Percentiles rank a stretch among this genome's conserved stretches.
Conservation (phyloP, 2,888 invertebrate species). For the Tridacna gigas region DNA sequence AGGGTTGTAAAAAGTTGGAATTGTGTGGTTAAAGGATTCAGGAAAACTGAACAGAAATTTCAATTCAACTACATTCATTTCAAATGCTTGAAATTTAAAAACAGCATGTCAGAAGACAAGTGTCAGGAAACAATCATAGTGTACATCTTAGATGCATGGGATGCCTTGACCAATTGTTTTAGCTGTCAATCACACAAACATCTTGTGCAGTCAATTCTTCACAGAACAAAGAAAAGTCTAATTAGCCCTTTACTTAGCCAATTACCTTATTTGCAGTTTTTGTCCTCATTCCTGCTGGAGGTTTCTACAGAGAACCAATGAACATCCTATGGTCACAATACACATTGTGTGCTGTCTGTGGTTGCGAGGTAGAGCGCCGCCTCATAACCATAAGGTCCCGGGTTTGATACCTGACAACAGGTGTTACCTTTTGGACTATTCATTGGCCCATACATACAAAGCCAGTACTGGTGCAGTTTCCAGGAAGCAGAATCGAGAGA, state of each 20-base stretch:
- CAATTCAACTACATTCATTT: background rate
- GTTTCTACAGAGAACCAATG: no score
- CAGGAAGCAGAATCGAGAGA: no score
- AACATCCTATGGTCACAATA: no score
- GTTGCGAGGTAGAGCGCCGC: no score
- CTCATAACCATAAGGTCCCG: no score
- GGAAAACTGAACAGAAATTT: background rate
- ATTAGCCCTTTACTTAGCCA: constrained; percentile 8
- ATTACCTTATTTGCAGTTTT: no score
- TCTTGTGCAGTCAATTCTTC: constrained; percentile 15
- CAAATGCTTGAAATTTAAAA: background rate
- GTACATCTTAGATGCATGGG: constrained; percentile 27
- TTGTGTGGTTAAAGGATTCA: background rate
- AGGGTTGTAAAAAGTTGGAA: background rate
- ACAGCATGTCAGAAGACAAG: background rate
- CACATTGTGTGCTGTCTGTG: no score
- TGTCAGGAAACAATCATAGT: constrained; percentile 9
- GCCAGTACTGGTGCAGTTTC: no score
- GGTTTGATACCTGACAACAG: no score
- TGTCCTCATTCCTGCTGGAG: no score
- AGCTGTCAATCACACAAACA: constrained; percentile 21
- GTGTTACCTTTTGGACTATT: no score
- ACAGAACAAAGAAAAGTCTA: constrained; percentile 17
- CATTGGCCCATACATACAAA: no score
- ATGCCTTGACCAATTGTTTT: constrained; percentile 23